A percentile compares a stretch with the other conserved stretches of the same genome.
phyloP scores from a whole-genome alignment of 2,888 invertebrate species.

The Monopis laevigella region DNA sequence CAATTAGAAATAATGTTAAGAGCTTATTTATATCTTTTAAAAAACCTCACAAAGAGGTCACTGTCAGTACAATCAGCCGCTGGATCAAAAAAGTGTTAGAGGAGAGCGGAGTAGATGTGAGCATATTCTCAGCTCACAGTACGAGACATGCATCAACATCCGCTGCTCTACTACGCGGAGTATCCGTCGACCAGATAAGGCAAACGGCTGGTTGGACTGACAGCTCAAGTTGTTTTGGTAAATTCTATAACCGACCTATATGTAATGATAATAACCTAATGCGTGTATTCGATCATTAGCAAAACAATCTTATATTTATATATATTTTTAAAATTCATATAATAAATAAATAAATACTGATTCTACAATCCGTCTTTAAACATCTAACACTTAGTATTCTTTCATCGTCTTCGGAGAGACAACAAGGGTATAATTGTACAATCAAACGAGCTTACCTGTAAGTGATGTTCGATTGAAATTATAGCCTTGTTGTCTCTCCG shows the following conservation, averaged over 20 bases:
- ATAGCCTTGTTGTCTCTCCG: too few species aligned
- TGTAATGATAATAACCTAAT: neutral
- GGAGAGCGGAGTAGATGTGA: slow-evolving; percentile 14
- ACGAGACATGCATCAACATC: slow-evolving; percentile 17
- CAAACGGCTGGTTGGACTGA: slow-evolving; percentile 12
- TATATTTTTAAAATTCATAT: neutral
- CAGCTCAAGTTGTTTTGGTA: slow-evolving; percentile 5
- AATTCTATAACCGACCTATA: slow-evolving; percentile 12
- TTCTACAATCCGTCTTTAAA: slow-evolving; percentile 5
- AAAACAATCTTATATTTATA: neutral
- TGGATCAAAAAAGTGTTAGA: slow-evolving; percentile 10
- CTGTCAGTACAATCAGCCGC: slow-evolving; percentile 8
- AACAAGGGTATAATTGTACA: slow-evolving; percentile 3
- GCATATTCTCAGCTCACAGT: slow-evolving; percentile 15
- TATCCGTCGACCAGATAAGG: slow-evolving; percentile 2
- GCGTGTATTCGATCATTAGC: neutral
- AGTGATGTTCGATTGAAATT: too few species aligned
- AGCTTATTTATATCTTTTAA: slow-evolving; percentile 4
- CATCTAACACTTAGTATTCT: neutral
- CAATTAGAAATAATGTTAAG: slow-evolving; percentile 3
- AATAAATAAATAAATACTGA: slow-evolving; percentile 1
- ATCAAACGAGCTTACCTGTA: too few species aligned
- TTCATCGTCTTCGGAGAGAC: too few species aligned
- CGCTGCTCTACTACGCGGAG: slow-evolving; percentile 7
- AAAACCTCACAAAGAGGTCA: slow-evolving; percentile 7